Conservation (phyloP, 2,113 vertebrate species). For the Gasterosteus nipponicus region DNA sequence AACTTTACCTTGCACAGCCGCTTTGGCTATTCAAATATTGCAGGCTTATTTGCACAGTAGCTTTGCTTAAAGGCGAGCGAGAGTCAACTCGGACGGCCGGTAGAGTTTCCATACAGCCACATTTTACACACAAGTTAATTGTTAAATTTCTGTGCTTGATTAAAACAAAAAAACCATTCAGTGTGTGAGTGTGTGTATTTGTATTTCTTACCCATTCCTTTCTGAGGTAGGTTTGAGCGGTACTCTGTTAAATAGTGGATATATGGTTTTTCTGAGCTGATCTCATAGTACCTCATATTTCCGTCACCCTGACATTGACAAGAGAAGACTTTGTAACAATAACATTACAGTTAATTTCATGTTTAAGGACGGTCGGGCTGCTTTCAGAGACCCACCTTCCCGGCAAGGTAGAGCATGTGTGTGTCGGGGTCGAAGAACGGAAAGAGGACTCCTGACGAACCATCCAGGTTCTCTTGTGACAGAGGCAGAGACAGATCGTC, state of each 20-base stretch:
- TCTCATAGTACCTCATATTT: conserved; percentile 93
- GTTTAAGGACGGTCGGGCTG: neutral
- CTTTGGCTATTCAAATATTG: conserved; percentile 71
- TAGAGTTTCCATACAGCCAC: neutral
- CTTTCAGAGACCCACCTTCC: conserved; percentile 84
- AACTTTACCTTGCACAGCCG: conserved; percentile 2
- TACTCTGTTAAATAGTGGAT: conserved; percentile 89
- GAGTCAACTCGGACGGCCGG: neutral
- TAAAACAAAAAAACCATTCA: neutral
- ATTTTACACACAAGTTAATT: neutral
- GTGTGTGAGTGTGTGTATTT: neutral
- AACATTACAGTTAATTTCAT: neutral
- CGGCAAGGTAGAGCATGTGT: conserved; percentile 89
- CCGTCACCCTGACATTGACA: conserved; percentile 86
- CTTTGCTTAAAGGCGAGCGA: conserved; percentile 58
- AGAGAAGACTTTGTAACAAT: neutral
- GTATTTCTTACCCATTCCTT: conserved; percentile 88
- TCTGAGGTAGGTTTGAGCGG: conserved; percentile 89
- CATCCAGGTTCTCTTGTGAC: conserved; percentile 89
- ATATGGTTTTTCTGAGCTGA: conserved; percentile 88
- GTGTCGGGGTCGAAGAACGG: conserved; percentile 92
- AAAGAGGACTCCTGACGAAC: conserved; percentile 89
- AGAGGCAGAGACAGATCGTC: conserved; percentile 90
- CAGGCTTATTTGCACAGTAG: conserved; percentile 60
- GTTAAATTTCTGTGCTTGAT: neutral